Evolutionary conservation across 2,888 invertebrate genomes (phyloP), one percentile per base, ranked within the genome.

Genomic region (Rhagophthalmus giganteus): DNA sequence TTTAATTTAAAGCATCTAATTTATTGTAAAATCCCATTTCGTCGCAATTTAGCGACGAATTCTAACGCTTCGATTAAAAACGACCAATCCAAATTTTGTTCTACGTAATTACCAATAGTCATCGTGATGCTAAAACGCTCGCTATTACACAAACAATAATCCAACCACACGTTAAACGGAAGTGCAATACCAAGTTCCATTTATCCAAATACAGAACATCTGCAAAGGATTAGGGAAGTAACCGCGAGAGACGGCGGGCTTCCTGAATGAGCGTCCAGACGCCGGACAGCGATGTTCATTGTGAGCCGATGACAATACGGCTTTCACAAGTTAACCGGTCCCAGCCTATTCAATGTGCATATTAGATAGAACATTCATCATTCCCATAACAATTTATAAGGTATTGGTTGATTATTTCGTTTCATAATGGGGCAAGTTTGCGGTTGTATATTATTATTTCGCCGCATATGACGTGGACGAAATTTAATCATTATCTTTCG

Each of bases 351-450:
- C 59, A 58, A 41, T 49, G 54, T 59, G 59, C 59, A 62, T 62
- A 62, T 62, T 62, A 61, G 59, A 61, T 55, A 55, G 59, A 45
- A 58, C 57, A 58, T 60, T 57, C 58, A 60, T 62, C 60, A 60
- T 58, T 58, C 54, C 44, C 44, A 31, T 27, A 52, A 51, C 59
- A 55, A 61, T 60, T 61, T 61, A 61, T 60, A 61, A 58, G 57
- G 55, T 58, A 58, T 59, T 58, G 60, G 57, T 57, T 58, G 54
- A 60, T 59, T 61, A 61, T 61, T 61, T 59, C 50, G 39, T 39
- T 54, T 54, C 58, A 59, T 60, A 61, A 61, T 60, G 50, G 57
- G 37, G 47, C 39, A 54, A 55, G 47, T 55, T 57, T 53, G 44
- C 24, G n/a, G n/a, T n/a, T n/a, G n/a, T n/a, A n/a, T n/a, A n/a